A percentile compares a stretch with the other conserved stretches of the same genome.
phyloP scores from a whole-genome alignment of 2,797 vertebrate genomes.

The Ciconia nigra region DNA sequence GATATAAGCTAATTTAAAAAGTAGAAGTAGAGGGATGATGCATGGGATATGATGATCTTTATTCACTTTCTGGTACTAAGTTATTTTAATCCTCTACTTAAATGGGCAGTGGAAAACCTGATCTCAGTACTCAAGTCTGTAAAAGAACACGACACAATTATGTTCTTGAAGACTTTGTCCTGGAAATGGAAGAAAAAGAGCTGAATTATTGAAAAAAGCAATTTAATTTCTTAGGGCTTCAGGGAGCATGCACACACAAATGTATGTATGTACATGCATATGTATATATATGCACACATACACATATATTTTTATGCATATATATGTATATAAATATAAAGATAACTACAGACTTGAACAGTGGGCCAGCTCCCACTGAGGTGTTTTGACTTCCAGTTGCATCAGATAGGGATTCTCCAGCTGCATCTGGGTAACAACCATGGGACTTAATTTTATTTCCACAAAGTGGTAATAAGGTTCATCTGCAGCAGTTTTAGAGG shows the following conservation, averaged over 20 bases:
- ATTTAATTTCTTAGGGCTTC: not conserved
- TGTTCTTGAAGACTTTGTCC: not conserved
- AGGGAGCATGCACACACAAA: not conserved
- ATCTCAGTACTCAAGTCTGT: not conserved
- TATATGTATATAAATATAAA: not conserved
- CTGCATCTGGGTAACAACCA: not conserved
- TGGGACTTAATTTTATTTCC: not conserved
- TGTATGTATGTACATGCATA: too few species aligned
- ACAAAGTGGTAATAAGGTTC: not conserved
- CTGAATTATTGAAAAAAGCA: not conserved
- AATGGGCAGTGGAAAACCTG: fast-evolving
- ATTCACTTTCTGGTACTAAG: not conserved
- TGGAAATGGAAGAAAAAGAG: not conserved
- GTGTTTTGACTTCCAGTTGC: not conserved
- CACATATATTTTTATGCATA: not conserved
- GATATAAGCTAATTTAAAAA: not conserved
- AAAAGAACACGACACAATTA: not conserved
- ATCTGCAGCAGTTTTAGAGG: not conserved
- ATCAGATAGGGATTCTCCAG: not conserved
- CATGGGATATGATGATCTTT: not conserved
- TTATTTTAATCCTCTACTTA: not conserved
- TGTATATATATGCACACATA: not conserved
- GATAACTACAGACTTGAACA: not conserved
- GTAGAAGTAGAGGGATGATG: not conserved
- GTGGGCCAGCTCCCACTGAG: not conserved